phyloP scores from a whole-genome alignment of 1,140 invertebrate species.

The Papilio machaon region DNA sequence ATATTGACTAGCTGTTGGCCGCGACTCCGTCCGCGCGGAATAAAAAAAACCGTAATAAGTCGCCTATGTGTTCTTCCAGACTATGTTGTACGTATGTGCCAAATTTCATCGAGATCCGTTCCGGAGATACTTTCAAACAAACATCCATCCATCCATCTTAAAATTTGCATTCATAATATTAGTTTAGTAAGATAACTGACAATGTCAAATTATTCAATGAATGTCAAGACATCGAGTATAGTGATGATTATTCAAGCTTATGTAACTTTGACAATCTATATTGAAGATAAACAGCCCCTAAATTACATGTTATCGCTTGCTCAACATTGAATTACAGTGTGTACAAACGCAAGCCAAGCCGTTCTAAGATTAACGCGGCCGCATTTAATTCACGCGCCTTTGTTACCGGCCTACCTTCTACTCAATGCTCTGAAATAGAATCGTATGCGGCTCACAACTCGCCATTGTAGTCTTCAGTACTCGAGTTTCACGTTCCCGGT shows the following conservation, averaged over 20 bases:
- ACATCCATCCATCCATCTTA: too few species aligned
- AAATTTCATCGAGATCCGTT: too few species aligned
- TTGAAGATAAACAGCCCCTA: not conserved
- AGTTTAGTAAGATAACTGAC: too few species aligned
- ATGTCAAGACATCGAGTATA: not conserved
- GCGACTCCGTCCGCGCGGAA: too few species aligned
- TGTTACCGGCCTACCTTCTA: constrained; percentile 12
- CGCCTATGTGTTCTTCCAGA: too few species aligned
- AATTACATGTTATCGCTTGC: constrained; percentile 15
- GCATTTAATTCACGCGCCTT: constrained; percentile 17
- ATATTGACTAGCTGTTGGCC: not conserved
- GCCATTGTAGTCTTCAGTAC: constrained; percentile 29
- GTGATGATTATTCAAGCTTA: not conserved
- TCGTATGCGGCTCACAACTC: constrained; percentile 19
- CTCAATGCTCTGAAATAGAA: constrained; percentile 29
- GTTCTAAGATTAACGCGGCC: constrained; percentile 19
- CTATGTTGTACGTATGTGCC: too few species aligned
- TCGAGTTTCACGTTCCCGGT: constrained; percentile 17
- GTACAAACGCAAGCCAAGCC: constrained; percentile 20
- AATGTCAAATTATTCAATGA: not conserved
- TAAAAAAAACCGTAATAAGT: too few species aligned
- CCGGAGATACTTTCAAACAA: too few species aligned
- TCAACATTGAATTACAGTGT: constrained; percentile 14
- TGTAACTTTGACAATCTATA: not conserved
- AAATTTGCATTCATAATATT: too few species aligned